Evolutionary conservation across 2,113 vertebrate species (phyloP), one percentile per base, ranked within the genome.

Genomic region (Protobothrops mucrosquamatus): DNA sequence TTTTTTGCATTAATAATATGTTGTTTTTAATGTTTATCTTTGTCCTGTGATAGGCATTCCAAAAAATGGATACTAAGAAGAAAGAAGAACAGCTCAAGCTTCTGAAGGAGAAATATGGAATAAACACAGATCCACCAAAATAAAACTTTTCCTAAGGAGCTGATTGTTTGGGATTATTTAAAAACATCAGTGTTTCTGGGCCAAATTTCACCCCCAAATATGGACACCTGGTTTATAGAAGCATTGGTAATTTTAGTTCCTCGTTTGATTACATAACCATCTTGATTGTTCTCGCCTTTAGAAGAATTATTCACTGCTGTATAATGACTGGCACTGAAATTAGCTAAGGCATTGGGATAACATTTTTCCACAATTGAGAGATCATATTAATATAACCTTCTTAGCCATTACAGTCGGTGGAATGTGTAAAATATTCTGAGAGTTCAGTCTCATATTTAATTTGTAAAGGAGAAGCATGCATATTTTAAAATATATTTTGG

Each of bases 51-150:
- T 96, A 99, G 99, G 99, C 99, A 69, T 99, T 99, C 98, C 99
- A 99, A 96, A 99, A 99, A 97, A 99, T 99, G 99, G 99, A 99
- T 98, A 99, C 99, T 94, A 99, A 99, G 98, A 99, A 99, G 97
- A 99, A 99, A 97, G 99, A 99, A 92, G 99, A 99, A 94, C 99
- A 99, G 97, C 96, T 99, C 95, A 99, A 99, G 94, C 98, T 99
- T 96, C 98, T 99, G 89, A 99, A 99, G 96, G 99, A 99, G 93
- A 99, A 99, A 98, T 99, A 99, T 0, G 99, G 99, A 93, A 99
- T 99, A 97, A 99, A 99, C 96, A 99, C 99, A 92, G 99, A 99
- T 74, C 99, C 99, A 57, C 99, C 99, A 51, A 99, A 99, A 97
- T 99, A 98, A 97, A 93, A 48, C 20, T 20, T 15, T 85, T 59